Evolutionary conservation across 2,797 vertebrate genomes (phyloP), one percentile per base, ranked within the genome.

Genomic region (Merluccius polli): DNA sequence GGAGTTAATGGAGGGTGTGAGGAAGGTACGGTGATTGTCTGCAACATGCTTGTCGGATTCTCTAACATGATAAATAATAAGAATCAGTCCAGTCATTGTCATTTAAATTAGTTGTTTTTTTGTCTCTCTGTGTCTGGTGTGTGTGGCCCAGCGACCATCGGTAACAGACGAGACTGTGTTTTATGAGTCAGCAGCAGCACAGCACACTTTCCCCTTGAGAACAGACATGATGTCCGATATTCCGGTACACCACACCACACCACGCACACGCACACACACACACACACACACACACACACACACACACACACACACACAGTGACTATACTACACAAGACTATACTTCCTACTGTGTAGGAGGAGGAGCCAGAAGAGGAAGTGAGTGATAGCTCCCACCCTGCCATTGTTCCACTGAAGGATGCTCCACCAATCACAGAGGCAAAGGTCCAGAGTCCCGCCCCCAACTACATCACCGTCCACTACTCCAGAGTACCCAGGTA

Each of bases 331-430:
- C n/a, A n/a, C n/a, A n/a, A n/a, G n/a, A n/a, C n/a, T n/a, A n/a
- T n/a, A n/a, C n/a, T n/a, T n/a, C n/a, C n/a, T n/a, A n/a, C 65
- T 63, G 24, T 70, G 32, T 41, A 41, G 30, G 31, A 89, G 87
- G 88, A 94, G 75, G 93, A 95, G 76, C 85, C 89, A 70, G 93
- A 95, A 75, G 93, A 94, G 16, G 93, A 94, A 15, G 73, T 90
- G 81, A 91, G 86, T 85, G 93, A 95, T 79, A 87, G 79, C 75
- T 77, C 81, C 70, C 91, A 94, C 52, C 93, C 94, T 0, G 79
- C 91, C 75, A 94, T 95, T 0, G 80, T 94, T 75, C 93, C 94
- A 44, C 84, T 95, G 67, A 92, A 90, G 70, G 94, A 95, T 32
- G 88, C 89, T 41, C 77, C 86, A 52, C 90, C 87, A 63, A 77